Evolutionary conservation across 2,797 vertebrate genomes (phyloP).

Genomic region (Merluccius polli): DNA sequence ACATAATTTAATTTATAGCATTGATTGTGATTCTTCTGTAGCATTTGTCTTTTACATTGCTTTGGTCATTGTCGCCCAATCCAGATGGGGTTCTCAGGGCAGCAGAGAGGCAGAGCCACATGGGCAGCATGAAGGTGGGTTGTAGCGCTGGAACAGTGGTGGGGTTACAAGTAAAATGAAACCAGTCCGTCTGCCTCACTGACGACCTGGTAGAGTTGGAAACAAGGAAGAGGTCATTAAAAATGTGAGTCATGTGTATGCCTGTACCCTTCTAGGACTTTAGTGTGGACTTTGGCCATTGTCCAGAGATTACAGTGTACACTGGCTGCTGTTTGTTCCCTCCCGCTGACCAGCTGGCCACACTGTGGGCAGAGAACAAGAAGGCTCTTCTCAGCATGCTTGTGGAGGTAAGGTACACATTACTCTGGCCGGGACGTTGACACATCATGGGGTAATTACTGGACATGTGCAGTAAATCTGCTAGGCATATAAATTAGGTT

Average conservation of each 20-base stretch:
- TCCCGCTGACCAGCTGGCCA: conserved; percentile 76
- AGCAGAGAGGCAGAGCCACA: conserved; percentile 88
- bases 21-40: neutral
- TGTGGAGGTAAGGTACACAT: conserved; percentile 83
- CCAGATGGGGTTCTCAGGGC: conserved; percentile 90
- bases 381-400: conserved; percentile 94
- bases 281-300: conserved; percentile 88
- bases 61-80: neutral
- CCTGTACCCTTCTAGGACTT: conserved; percentile 79
- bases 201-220: neutral
- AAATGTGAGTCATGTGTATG: conserved; percentile 13
- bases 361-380: conserved; percentile 90
- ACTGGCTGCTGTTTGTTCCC: conserved; percentile 94
- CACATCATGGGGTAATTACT: neutral
- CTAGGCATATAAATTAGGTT: neutral
- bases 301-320: conserved; percentile 96
- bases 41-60: neutral
- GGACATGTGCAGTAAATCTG: neutral
- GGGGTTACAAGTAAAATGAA: neutral
- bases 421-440: conserved; percentile 4
- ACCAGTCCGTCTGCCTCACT: neutral
- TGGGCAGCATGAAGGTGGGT: conserved; percentile 96
- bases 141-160: neutral
- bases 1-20: neutral
- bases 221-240: neutral